A percentile compares a stretch with the other conserved stretches of the same genome.
Conservation (phyloP, 1,140 invertebrate species). For the Leptinotarsa texana region DNA sequence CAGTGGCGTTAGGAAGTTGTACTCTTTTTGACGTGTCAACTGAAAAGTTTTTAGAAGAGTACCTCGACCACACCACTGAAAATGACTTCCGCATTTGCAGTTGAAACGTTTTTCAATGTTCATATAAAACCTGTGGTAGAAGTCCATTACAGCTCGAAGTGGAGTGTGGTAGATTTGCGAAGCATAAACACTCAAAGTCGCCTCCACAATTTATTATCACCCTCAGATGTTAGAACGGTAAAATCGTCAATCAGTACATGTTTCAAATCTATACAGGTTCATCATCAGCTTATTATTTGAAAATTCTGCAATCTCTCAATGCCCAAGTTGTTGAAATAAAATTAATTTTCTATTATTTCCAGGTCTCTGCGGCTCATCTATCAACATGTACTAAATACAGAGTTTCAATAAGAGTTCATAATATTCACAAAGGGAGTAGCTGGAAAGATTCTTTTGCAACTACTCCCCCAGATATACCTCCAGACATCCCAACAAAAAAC, state of each 20-base stretch:
- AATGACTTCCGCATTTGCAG: too few species aligned
- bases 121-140: too few species aligned
- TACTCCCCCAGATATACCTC: background rate
- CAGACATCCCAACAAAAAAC: background rate
- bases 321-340: background rate
- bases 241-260: too few species aligned
- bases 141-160: too few species aligned
- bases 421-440: background rate
- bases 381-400: background rate
- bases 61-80: too few species aligned
- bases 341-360: background rate
- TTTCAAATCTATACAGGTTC: too few species aligned
- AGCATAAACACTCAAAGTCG: background rate
- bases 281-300: background rate
- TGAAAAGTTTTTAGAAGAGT: too few species aligned
- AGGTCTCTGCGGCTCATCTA: background rate
- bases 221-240: background rate
- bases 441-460: background rate
- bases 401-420: background rate
- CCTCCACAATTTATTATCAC: background rate
- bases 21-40: too few species aligned
- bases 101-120: too few species aligned
- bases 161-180: background rate
- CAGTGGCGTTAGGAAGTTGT: too few species aligned
- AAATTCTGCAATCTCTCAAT: background rate